A percentile compares a stretch with the other conserved stretches of the same genome.
Conservation (phyloP, 2,113 vertebrate species). For the Indri indri region DNA sequence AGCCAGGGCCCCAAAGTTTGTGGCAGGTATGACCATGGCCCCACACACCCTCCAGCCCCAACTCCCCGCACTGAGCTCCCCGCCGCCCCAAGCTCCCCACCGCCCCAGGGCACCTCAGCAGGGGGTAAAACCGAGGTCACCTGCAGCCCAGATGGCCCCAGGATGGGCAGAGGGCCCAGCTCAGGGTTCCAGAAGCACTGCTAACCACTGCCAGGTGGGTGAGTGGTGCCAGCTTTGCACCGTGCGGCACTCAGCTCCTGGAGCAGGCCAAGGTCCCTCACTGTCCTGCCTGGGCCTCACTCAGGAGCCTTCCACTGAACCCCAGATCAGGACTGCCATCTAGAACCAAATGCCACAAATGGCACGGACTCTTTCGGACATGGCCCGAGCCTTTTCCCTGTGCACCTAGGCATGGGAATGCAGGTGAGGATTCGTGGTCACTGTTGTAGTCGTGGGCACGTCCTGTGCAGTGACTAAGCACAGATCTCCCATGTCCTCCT, state of each 20-base stretch:
- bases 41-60: neutral
- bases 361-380: rapidly evolving
- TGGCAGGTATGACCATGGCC: neutral
- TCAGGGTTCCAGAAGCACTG: rapidly evolving
- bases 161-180: neutral
- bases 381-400: too few species aligned
- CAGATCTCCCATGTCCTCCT: too few species aligned
- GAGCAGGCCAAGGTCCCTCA: neutral
- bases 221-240: neutral
- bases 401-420: neutral
- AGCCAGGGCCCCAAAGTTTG: neutral
- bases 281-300: neutral
- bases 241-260: rapidly evolving
- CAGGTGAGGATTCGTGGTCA: too few species aligned
- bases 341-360: rapidly evolving
- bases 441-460: rapidly evolving
- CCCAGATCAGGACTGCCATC: rapidly evolving
- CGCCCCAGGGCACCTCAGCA: neutral
- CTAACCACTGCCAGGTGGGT: too few species aligned
- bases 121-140: neutral
- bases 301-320: neutral
- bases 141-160: too few species aligned
- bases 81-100: neutral
- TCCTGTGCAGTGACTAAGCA: neutral
- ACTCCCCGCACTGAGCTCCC: neutral